These are phyloP conservation scores for Oncorhynchus keta DNA, from an alignment of 2,113 vertebrate species.

Conservation along the genomic window DNA sequence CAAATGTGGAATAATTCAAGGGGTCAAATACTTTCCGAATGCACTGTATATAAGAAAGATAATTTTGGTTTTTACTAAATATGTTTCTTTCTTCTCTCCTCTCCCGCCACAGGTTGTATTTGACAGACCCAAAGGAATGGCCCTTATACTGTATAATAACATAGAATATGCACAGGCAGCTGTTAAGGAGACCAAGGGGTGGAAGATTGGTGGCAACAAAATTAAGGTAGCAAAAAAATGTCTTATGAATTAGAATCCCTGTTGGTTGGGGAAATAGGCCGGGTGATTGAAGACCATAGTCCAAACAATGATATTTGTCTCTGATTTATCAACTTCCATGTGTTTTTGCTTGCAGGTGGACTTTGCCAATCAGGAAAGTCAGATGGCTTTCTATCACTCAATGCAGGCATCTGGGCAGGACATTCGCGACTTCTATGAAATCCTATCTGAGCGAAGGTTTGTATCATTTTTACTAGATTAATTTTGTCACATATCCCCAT, in stretches of 20 bases:
- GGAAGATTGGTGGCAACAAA: constrained; percentile 98
- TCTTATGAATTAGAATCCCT: not conserved
- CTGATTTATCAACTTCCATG: not conserved
- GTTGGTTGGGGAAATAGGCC: no score
- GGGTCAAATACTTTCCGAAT: no score
- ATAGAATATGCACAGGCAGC: constrained; percentile 98
- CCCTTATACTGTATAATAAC: constrained; percentile 95
- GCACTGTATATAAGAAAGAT: no score
- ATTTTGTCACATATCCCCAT: not conserved
- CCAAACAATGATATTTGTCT: not conserved
- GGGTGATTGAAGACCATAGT: not conserved
- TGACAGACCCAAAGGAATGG: constrained; percentile 98
- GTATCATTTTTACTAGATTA: constrained; percentile 21
- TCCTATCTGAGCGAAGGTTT: constrained; percentile 92
- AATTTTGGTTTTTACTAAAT: no score
- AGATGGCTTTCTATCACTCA: constrained; percentile 96
- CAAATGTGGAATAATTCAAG: no score
- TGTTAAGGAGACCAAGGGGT: constrained; percentile 98
- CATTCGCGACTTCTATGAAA: constrained; percentile 95
- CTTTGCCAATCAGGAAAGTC: constrained; percentile 98
- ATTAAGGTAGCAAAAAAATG: constrained; percentile 84
- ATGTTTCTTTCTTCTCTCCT: constrained; percentile 4
- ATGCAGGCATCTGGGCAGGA: constrained; percentile 99
- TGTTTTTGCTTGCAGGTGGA: constrained; percentile 79
- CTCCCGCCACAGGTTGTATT: constrained; percentile 86